Base-by-base conservation (phyloP, 2,888 invertebrate genomes). In the Nomada lathburiana region DNA sequence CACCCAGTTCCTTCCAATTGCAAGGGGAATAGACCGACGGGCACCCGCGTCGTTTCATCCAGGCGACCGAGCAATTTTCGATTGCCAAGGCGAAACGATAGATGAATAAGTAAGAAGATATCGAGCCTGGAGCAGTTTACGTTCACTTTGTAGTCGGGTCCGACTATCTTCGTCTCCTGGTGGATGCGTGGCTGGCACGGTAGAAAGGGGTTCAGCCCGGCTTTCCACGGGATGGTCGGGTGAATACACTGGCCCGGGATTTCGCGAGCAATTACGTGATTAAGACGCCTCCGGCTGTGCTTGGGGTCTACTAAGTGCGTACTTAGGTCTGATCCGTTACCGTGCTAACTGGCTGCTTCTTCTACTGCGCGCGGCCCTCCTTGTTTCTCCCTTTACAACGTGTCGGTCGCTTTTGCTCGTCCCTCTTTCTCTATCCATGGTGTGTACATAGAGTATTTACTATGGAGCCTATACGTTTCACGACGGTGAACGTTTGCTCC, bases 41-140 rank as follows among this genome's bases (percentile, higher is more conserved):
- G 13, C 42, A 68, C n/a, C 63, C 69, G 65, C 72, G 76, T 76
- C 70, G 67, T 64, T 52, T 52, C 69, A 80, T 5, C 29, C 53
- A 71, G 64, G 71, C 78, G 82, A 84, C 80, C 83, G 79, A 85
- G 85, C 89, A 89, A 89, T 89, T 90, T 90, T 89, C 89, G 89
- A 90, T 89, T 89, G 90, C 88, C 81, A 87, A 88, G 91, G 90
- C 90, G 91, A 90, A 90, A 89, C 90, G 88, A 82, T 88, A 87
- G 91, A 93, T 93, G 92, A 93, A 93, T 93, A 93, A 93, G 92
- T 93, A 92, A 93, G 92, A 91, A 92, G 92, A 92, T 92, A 92
- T 92, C 90, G 91, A 90, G 92, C 92, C 92, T 84, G 82, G 78
- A 91, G 92, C 90, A 88, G 89, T 91, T 91, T 92, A 89, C 88